phyloP scores from a whole-genome alignment of 1,140 invertebrate species.

The Drosophila leontia region DNA sequence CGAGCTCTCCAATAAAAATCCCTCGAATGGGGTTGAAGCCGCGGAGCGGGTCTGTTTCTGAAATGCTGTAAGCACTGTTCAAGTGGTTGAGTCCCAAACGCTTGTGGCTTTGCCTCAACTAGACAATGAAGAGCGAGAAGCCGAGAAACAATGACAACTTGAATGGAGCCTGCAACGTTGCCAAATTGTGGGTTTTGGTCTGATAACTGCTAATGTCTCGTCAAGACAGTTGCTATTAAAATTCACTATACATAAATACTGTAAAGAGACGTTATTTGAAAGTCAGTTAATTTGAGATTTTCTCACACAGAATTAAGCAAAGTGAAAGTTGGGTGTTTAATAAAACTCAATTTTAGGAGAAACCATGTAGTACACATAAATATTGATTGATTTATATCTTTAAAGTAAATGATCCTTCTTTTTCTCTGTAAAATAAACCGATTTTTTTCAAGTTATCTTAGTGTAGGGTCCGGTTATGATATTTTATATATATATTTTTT shows the following conservation, averaged over 20 bases:
- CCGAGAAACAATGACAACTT: slow-evolving; percentile 25
- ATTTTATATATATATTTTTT: too few species aligned
- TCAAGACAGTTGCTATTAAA: slow-evolving; percentile 6
- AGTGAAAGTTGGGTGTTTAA: not conserved
- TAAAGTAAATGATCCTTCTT: too few species aligned
- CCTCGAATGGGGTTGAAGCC: slow-evolving; percentile 12
- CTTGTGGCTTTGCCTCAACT: slow-evolving; percentile 17
- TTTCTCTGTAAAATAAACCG: too few species aligned
- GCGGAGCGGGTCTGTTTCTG: slow-evolving; percentile 47
- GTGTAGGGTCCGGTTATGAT: too few species aligned
- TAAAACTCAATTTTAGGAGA: not conserved
- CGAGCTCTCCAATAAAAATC: slow-evolving; percentile 44
- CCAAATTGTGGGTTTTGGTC: slow-evolving; percentile 56
- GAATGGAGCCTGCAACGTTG: slow-evolving; percentile 27
- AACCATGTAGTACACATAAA: not conserved
- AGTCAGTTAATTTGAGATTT: not conserved
- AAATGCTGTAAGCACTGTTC: slow-evolving; percentile 62
- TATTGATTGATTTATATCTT: too few species aligned
- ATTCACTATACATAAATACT: slow-evolving; percentile 6
- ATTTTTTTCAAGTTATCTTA: too few species aligned
- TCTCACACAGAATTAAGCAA: not conserved
- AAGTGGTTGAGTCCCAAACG: slow-evolving; percentile 43
- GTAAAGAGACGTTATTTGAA: not conserved
- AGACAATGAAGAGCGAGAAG: slow-evolving; percentile 54
- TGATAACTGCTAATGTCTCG: slow-evolving; percentile 56